Base-by-base conservation (phyloP, 2,888 invertebrate genomes). In the Orchesellides sinensis region DNA sequence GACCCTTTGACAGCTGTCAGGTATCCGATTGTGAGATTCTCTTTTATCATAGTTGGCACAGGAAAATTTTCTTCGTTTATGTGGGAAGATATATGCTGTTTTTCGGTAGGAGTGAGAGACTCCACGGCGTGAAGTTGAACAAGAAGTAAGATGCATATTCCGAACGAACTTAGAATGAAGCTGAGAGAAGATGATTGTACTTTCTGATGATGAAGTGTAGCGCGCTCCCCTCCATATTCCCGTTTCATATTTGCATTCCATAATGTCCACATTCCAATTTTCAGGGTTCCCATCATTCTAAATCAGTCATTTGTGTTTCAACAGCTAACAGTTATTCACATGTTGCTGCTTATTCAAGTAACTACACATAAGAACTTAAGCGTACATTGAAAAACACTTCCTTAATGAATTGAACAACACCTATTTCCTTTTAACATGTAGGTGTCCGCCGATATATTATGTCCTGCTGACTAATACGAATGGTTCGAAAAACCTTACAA, bases 1-100 rank as follows among this genome's bases (percentile, higher is more conserved):
- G 92, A 93, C 88, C 95, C 96, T 90, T 93, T 95, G 89, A 95
- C 93, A 77, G 96, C 95, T 69, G 96, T 95, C 89, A 97, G 92
- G 91, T 96, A 97, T 85, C 97, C 97, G 89, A 97, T 93, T 88
- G 94, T 95, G 89, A 97, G 54, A 56, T 86, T 78, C 69, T 84
- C 74, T 27, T 73, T 68, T 19, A n/a, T 27, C 45, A 40, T 29
- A 35, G 49, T 59, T 35, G 49, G 61, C 52, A 52, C 52, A 32
- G 23, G 14, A 17, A 52, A 35, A 29, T 32, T 59, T 14, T 82
- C 75, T 1, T 82, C 82, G 35, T 52, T 66, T 27, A 1, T 8
- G 79, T 54, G 19, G 54, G 56, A 12, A 12, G 6, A 23, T 21
- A 21, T 21, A 6, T 8, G 10, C 19, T 61, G 81, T 27, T 59